Conservation (phyloP, 1,140 invertebrate species). For the Ctenoplectra terminalis region DNA sequence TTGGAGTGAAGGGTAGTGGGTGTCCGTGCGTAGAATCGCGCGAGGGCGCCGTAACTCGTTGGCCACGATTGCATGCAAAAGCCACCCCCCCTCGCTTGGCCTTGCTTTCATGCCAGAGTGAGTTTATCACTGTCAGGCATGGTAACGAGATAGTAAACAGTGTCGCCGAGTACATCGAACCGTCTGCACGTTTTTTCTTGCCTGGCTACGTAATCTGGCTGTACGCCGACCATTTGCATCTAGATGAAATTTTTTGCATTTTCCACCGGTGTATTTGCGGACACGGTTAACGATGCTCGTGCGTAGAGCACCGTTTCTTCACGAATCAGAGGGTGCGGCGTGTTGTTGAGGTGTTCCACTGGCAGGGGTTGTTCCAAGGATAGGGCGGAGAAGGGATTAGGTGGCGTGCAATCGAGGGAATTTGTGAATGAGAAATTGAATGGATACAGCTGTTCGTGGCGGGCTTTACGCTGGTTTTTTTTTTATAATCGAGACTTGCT, state of each 20-base stretch:
- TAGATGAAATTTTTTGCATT: constrained; percentile 31
- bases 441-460: not conserved
- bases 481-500: no score
- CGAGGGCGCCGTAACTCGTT: constrained; percentile 47
- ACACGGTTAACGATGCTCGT: not conserved
- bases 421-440: not conserved
- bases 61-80: constrained; percentile 60
- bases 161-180: constrained; percentile 42
- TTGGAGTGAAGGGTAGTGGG: constrained; percentile 32
- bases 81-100: constrained; percentile 28
- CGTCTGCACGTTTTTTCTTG: not conserved
- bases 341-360: not conserved
- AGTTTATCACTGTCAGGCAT: constrained; percentile 63
- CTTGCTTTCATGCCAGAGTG: constrained; percentile 51
- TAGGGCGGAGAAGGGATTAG: not conserved
- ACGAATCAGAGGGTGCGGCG: not conserved
- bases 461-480: not conserved
- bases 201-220: not conserved
- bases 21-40: constrained; percentile 57
- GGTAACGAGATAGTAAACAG: constrained; percentile 62
- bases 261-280: not conserved
- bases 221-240: constrained; percentile 30
- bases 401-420: not conserved
- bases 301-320: not conserved
- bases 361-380: not conserved